Evolutionary conservation across 2,888 invertebrate species (phyloP).

Genomic region (Eledona agricola): DNA sequence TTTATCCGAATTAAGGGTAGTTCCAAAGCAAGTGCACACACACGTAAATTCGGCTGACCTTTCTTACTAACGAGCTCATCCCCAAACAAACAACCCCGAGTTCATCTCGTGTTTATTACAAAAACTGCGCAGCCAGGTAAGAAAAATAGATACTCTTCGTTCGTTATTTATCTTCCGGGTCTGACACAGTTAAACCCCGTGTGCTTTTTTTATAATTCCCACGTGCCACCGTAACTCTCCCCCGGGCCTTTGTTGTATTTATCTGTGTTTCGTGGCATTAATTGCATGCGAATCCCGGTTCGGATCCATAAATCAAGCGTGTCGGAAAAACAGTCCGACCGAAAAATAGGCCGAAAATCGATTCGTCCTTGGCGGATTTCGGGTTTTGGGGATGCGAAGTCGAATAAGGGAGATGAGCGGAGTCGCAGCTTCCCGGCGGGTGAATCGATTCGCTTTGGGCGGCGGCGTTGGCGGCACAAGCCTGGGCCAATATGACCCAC

Average conservation of each 20-base stretch:
- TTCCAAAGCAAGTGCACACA: no score
- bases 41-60: neutral
- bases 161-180: no score
- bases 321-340: slow-evolving; percentile 10
- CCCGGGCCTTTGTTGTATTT: slow-evolving; percentile 12
- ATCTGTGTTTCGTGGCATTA: slow-evolving; percentile 19
- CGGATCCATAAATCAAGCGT: slow-evolving; percentile 12
- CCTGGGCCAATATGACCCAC: slow-evolving; percentile 48
- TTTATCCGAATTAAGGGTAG: no score
- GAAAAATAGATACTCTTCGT: no score
- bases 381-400: slow-evolving; percentile 27
- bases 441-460: slow-evolving; percentile 40
- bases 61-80: neutral
- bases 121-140: no score
- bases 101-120: neutral
- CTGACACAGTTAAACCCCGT: no score
- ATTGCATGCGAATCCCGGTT: slow-evolving; percentile 12
- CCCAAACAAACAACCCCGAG: neutral
- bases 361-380: slow-evolving; percentile 32
- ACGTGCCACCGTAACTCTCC: no score
- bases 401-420: slow-evolving; percentile 31
- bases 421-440: slow-evolving; percentile 35
- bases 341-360: slow-evolving; percentile 35
- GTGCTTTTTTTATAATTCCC: no score
- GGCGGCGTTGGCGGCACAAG: slow-evolving; percentile 41